Evolutionary conservation across 2,888 invertebrate species (phyloP), one percentile per base, ranked within the genome.

Genomic region (Cenopis cana): DNA sequence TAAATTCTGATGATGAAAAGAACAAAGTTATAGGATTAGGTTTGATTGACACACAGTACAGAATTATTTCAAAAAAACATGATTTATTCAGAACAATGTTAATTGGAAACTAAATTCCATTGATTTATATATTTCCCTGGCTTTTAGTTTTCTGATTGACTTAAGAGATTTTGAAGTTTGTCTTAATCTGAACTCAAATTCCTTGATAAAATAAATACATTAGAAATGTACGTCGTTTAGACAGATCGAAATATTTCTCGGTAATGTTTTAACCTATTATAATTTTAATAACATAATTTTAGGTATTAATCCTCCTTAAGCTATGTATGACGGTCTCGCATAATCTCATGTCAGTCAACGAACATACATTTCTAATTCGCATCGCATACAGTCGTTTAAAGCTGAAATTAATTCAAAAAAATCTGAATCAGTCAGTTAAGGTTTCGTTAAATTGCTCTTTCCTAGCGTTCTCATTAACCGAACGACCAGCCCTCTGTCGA

Each of bases 211-310:
- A 41, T 52, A 20, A 49, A 0, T 38, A 20, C 14, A 18, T 62
- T 52, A 62, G 50, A 62, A 62, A 62, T 62, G 50, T 62, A 62
- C 49, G 11, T 61, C 33, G 2, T 33, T 52, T 52, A 2, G 6
- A 52, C 10, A 33, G 18, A 8, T 62, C 8, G 12, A 3, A 17
- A 33, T 33, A 18, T n/a, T 38, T 33, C 6, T 8, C 3, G 33
- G 3, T 6, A 33, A 8, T 29, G 33, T 33, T 33, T 33, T 33
- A 33, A 33, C 33, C 9, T 33, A 33, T 8, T 33, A 33, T 33
- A 5, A 33, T 33, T 33, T 33, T 4, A 2, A 29, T 5, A 29
- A 29, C 5, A 4, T 29, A 29, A 29, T 29, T 4, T n/a, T n/a
- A n/a, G n/a, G n/a, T n/a, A n/a, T n/a, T n/a, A n/a, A n/a, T n/a